A percentile compares a stretch with the other conserved stretches of the same genome.
phyloP scores from a whole-genome alignment of 2,888 invertebrate genomes.

The Julus scanicus region DNA sequence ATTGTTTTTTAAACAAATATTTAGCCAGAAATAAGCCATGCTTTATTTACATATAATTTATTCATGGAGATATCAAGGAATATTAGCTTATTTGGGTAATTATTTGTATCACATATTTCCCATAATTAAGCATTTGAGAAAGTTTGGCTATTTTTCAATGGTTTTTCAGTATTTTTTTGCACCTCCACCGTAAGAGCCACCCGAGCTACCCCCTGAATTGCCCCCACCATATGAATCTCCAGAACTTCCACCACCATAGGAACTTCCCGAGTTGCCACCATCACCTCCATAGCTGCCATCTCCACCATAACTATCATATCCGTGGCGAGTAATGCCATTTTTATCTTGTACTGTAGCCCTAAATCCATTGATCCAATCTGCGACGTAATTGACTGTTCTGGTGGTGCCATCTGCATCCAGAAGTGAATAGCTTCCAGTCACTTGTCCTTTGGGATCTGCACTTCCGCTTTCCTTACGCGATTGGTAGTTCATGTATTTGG shows the following conservation, averaged over 20 bases:
- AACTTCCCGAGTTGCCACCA: neutral
- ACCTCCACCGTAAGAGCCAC: neutral
- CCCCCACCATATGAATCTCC: neutral
- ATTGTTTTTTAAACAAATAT: too few relatives aligned
- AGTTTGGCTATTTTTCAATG: too few relatives aligned
- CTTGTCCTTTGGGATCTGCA: constrained; percentile 73
- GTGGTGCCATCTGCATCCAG: constrained; percentile 81
- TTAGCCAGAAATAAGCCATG: too few relatives aligned
- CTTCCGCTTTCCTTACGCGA: constrained; percentile 78
- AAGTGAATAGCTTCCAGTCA: constrained; percentile 78
- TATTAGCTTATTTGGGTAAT: too few relatives aligned
- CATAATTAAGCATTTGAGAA: too few relatives aligned
- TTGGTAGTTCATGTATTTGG: constrained; percentile 77
- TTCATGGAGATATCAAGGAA: too few relatives aligned
- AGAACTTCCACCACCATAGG: neutral
- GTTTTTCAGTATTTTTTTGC: neutral
- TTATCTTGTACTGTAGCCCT: constrained; percentile 57
- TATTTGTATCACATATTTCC: too few relatives aligned
- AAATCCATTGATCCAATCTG: constrained; percentile 63
- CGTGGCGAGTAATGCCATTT: constrained; percentile 56
- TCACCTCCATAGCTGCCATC: constrained; percentile 13
- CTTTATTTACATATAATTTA: too few relatives aligned
- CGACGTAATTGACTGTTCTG: constrained; percentile 78
- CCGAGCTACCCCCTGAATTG: neutral
- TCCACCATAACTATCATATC: constrained; percentile 49